A percentile compares a stretch with the other conserved stretches of the same genome.
Evolutionary conservation across 2,888 invertebrate species (phyloP).

Genomic region (Drosophila falleni): DNA sequence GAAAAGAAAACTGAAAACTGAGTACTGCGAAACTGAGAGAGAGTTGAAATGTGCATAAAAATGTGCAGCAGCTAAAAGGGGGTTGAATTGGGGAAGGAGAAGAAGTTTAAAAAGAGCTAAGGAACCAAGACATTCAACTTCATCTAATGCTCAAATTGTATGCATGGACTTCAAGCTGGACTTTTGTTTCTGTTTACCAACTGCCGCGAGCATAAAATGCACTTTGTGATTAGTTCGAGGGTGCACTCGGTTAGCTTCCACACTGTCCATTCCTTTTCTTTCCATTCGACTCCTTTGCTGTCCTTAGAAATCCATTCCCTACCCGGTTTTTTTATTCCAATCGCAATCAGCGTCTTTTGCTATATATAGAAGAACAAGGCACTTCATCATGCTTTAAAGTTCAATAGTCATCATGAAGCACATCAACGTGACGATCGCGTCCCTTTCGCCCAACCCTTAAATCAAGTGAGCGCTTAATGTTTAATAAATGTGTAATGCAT

Average conservation of each 20-base stretch:
- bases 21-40: slow-evolving; percentile 18
- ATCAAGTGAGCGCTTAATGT: slow-evolving; percentile 73
- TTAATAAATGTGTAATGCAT: slow-evolving; percentile 79
- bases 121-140: slow-evolving; percentile 25
- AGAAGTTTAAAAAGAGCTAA: slow-evolving; percentile 8
- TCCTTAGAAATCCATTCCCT: slow-evolving; percentile 21
- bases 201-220: slow-evolving; percentile 79
- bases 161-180: slow-evolving; percentile 76
- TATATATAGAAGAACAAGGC: slow-evolving; percentile 39
- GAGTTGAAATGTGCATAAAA: slow-evolving; percentile 78
- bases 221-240: slow-evolving; percentile 81
- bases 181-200: slow-evolving; percentile 78
- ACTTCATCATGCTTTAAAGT: slow-evolving; percentile 78
- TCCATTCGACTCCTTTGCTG: not conserved
- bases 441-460: slow-evolving; percentile 61
- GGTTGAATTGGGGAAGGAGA: slow-evolving; percentile 30
- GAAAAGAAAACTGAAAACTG: slow-evolving; percentile 63
- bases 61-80: slow-evolving; percentile 54
- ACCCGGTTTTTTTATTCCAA: slow-evolving; percentile 3
- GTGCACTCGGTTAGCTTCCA: slow-evolving; percentile 50
- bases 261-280: slow-evolving; percentile 5
- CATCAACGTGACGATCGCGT: slow-evolving; percentile 75
- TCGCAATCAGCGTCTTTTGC: slow-evolving; percentile 55
- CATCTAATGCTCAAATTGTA: slow-evolving; percentile 71
- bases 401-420: slow-evolving; percentile 79